These are phyloP conservation scores for Montipora foliosa DNA, from an alignment of 64 coral and sea anemone genomes.

Conservation along the genomic window DNA sequence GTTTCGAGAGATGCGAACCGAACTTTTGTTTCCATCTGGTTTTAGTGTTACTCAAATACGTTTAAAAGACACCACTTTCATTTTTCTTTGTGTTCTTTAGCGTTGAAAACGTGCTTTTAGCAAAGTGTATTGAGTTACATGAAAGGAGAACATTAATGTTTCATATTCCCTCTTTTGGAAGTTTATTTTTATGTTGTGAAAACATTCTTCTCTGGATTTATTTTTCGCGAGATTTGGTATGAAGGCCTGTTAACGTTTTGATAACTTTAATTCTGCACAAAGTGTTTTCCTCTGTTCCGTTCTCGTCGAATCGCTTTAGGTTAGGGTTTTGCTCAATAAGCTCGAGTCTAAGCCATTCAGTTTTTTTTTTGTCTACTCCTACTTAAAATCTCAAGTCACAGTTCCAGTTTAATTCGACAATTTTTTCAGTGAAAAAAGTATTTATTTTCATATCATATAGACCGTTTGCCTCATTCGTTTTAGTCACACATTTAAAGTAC, in stretches of 20 bases:
- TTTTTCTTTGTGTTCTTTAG: slow-evolving; percentile 43
- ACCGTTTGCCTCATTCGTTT: background rate
- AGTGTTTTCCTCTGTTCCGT: background rate
- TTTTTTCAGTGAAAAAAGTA: background rate
- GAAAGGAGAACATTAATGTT: slow-evolving; percentile 24
- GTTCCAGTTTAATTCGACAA: background rate
- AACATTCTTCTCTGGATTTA: slow-evolving; percentile 47
- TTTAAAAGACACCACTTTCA: slow-evolving; percentile 38
- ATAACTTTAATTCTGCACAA: slow-evolving; percentile 4
- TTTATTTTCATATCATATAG: background rate
- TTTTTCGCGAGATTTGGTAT: slow-evolving; percentile 29
- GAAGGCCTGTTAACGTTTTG: slow-evolving; percentile 40
- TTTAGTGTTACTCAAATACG: slow-evolving; percentile 5
- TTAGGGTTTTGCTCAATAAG: slow-evolving; percentile 25
- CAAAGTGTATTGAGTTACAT: slow-evolving; percentile 47
- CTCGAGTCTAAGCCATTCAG: background rate
- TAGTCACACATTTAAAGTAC: background rate
- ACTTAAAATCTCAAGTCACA: background rate
- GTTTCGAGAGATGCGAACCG: background rate
- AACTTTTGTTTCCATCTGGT: slow-evolving; percentile 35
- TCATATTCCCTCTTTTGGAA: background rate
- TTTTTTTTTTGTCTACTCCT: background rate
- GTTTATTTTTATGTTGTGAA: slow-evolving; percentile 35
- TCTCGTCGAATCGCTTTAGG: background rate
- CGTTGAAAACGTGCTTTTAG: slow-evolving; percentile 58